Base-by-base conservation (phyloP, 2,888 invertebrate species). In the Aphodius sticticus region DNA sequence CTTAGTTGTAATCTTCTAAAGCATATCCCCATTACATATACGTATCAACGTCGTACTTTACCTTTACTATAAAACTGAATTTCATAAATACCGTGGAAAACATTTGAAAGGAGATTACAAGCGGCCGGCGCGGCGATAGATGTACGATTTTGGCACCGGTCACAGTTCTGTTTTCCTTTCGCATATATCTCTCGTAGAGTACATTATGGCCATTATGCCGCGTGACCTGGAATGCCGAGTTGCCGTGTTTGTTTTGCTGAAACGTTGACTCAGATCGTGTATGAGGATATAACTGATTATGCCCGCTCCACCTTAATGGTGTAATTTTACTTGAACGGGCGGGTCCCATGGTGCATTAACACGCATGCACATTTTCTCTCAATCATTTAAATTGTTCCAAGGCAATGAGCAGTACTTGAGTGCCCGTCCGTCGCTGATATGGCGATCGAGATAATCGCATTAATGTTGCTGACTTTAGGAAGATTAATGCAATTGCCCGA, bases 121-220 rank as follows among this genome's bases (percentile, higher is more conserved):
- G 53, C 26, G 53, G 53, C n/a, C n/a, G n/a, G n/a, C n/a, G n/a
- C 53, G 53, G 2, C 53, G 53, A 53, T 53, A 53, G 53, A 53
- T 53, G 53, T 53, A 53, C 53, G 53, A 53, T 53, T 53, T 53
- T 53, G 53, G 53, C 53, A 53, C 53, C 53, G 53, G 12, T 7
- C 53, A 53, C 53, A 53, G 53, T 53, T 38, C 38, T 38, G 38
- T 38, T 38, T 38, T 38, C 38, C 38, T 6, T 38, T 38, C 38
- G 53, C 53, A 2, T 3, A 53, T 53, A 53, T 53, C 53, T 53
- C 53, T 53, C 53, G 53, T 53, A 53, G 53, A 53, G 9, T 53
- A 53, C 53, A 53, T 53, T 53, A 53, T 53, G 53, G 53, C 53
- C 53, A 53, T 53, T 53, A 53, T 53, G 53, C 53, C 53, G 53